phyloP scores from a whole-genome alignment of 2,888 invertebrate genomes.

The Zygothrica quintamaculata region DNA sequence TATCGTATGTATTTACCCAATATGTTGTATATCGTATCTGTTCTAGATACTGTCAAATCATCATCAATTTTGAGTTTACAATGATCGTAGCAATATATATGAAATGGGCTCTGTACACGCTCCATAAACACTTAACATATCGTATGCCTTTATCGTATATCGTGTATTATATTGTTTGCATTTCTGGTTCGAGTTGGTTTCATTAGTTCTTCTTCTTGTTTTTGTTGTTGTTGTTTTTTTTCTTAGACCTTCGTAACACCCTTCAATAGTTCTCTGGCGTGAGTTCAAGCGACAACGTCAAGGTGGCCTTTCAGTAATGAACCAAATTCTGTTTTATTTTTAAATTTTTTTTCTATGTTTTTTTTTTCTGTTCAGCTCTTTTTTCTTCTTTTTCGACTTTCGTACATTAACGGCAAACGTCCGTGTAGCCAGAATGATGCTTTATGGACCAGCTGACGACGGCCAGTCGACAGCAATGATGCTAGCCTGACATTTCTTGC shows the following conservation, averaged over 20 bases:
- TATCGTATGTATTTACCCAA: no score
- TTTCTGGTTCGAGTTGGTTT: constrained; percentile 1
- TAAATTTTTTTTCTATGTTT: constrained; percentile 39
- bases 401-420: constrained; percentile 57
- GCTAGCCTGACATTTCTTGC: constrained; percentile 16
- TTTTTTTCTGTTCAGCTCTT: constrained; percentile 16
- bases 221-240: background rate
- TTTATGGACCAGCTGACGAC: constrained; percentile 70
- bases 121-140: no score
- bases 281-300: constrained; percentile 78
- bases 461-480: constrained; percentile 10
- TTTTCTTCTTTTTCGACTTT: constrained; percentile 39
- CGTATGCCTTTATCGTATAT: background rate
- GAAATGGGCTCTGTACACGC: no score
- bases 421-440: constrained; percentile 48
- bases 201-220: background rate
- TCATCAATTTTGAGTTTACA: no score
- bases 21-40: no score
- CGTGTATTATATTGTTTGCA: constrained; percentile 1
- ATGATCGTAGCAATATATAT: no score
- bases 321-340: constrained; percentile 75
- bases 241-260: constrained; percentile 66
- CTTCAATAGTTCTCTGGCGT: constrained; percentile 72
- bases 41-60: no score
- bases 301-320: constrained; percentile 74